Percentiles rank a stretch among this genome's conserved stretches.
Conservation (phyloP, 64 coral and sea anemone species). For the Cladopsammia gracilis region DNA sequence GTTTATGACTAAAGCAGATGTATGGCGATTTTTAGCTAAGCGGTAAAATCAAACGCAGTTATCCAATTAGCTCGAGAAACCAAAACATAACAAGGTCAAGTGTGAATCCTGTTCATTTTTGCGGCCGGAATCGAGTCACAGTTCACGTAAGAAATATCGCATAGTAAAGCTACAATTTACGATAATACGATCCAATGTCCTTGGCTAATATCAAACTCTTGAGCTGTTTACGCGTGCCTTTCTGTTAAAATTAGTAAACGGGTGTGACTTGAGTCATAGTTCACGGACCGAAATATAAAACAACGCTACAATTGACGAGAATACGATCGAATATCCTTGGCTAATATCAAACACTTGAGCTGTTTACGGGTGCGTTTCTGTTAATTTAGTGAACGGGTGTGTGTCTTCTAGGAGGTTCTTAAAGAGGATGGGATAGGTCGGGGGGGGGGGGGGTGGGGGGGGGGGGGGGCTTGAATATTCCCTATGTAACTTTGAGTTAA, state of each 20-base stretch:
- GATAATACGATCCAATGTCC: background rate
- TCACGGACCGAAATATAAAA: background rate
- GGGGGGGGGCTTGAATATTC: too few relatives aligned
- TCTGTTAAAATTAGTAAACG: too few relatives aligned
- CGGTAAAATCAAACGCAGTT: conserved; percentile 11
- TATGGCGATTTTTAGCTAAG: background rate
- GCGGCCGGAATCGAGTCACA: background rate
- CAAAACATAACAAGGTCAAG: background rate
- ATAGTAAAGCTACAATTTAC: too few relatives aligned
- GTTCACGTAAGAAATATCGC: background rate
- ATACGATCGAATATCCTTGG: background rate
- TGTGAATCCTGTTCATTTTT: background rate
- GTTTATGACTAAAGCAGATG: conserved; percentile 23
- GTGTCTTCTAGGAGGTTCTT: too few relatives aligned
- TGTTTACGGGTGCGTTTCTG: too few relatives aligned
- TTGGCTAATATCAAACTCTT: background rate
- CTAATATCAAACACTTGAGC: background rate
- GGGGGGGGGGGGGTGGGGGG: too few relatives aligned
- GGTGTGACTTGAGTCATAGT: background rate
- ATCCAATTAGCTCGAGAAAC: background rate
- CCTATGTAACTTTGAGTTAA: too few relatives aligned
- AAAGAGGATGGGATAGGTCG: too few relatives aligned
- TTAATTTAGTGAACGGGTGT: too few relatives aligned
- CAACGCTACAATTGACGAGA: background rate
- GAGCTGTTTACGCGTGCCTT: too few relatives aligned